A percentile compares a stretch with the other conserved stretches of the same genome.
Conservation (phyloP, 2,797 vertebrate genomes). For the Urocyon cinereoargenteus region DNA sequence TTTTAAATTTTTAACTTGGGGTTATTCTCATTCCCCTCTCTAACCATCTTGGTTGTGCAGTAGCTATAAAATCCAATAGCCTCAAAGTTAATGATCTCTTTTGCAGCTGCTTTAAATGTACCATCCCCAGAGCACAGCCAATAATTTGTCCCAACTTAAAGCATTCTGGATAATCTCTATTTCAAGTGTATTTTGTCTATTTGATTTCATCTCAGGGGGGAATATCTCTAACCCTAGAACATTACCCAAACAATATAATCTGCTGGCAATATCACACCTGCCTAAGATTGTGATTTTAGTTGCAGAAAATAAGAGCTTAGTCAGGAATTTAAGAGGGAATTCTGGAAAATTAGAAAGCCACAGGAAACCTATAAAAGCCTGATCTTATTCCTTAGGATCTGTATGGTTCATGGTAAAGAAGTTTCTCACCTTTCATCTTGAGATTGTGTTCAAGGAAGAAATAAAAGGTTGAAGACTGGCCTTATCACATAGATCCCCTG, state of each 20-base stretch:
- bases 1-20: background rate
- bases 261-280: background rate
- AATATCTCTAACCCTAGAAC: background rate
- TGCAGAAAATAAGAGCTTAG: background rate
- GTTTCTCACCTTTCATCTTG: background rate
- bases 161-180: background rate
- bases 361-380: background rate
- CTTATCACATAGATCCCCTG: background rate
- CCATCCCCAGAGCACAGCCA: background rate
- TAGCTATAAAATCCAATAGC: background rate
- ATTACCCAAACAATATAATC: background rate
- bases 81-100: background rate
- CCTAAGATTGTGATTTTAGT: background rate
- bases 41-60: background rate
- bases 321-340: background rate
- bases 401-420: background rate
- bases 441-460: background rate
- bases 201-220: background rate
- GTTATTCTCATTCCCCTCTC: background rate
- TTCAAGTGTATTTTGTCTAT: background rate
- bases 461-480: background rate
- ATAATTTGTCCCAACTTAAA: background rate
- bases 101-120: background rate
- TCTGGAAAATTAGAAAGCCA: background rate
- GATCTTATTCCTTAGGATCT: background rate